These are phyloP conservation scores for Phyllotis vaccarum DNA, from an alignment of 2,797 vertebrate species.

Conservation along the genomic window DNA sequence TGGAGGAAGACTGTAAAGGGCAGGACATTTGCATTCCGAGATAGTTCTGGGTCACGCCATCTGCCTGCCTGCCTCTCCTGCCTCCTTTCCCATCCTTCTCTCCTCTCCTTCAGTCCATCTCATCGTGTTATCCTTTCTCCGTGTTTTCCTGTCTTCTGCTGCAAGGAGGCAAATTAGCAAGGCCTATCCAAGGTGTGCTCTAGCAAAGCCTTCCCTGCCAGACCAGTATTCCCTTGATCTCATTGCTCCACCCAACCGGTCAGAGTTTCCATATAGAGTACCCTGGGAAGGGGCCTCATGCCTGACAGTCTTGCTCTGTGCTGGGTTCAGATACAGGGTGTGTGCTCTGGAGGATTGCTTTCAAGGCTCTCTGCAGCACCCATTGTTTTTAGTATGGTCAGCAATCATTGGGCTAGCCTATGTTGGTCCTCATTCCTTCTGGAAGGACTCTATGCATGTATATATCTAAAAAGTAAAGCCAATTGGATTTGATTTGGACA, in stretches of 20 bases:
- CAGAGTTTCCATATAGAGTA: neutral
- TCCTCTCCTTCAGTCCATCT: neutral
- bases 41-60: neutral
- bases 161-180: neutral
- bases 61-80: neutral
- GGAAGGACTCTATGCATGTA: neutral
- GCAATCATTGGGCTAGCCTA: neutral
- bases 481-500: neutral
- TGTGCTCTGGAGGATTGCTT: neutral
- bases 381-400: neutral
- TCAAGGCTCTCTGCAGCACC: neutral
- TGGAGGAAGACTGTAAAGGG: neutral
- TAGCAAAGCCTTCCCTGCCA: neutral
- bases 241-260: fast-evolving
- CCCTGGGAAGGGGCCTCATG: fast-evolving
- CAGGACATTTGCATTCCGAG: neutral
- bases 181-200: neutral
- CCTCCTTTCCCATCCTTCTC: neutral
- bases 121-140: neutral
- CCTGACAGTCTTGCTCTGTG: fast-evolving
- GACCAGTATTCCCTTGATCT: neutral
- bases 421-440: neutral
- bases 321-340: neutral
- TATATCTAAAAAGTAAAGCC: neutral
- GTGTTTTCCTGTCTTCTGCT: neutral